These are phyloP conservation scores for Chromoteleia sp. DNA, from an alignment of 2,888 invertebrate genomes.

Conservation along the genomic window DNA sequence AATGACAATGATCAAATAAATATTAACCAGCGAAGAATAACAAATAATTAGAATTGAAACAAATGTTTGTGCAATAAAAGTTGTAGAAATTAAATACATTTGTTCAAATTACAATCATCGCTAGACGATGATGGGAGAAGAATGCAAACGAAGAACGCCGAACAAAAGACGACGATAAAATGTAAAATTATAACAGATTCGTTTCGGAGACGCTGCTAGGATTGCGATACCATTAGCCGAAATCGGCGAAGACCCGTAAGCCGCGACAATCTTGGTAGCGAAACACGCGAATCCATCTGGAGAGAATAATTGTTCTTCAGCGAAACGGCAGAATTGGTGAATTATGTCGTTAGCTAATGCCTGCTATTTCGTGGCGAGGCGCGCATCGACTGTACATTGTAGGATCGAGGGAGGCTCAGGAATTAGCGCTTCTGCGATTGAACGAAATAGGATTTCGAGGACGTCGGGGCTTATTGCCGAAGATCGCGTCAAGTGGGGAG, in stretches of 20 bases:
- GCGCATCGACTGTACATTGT: constrained; percentile 75
- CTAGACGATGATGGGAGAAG: too few relatives aligned
- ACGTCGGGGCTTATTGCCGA: constrained; percentile 56
- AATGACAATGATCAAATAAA: too few relatives aligned
- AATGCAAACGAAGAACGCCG: too few relatives aligned
- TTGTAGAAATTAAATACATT: too few relatives aligned
- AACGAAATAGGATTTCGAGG: constrained; percentile 52
- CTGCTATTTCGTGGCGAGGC: constrained; percentile 73
- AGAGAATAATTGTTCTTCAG: constrained; percentile 72
- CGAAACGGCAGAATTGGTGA: constrained; percentile 73
- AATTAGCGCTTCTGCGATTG: constrained; percentile 74
- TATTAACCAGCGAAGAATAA: too few relatives aligned
- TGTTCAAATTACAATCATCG: too few relatives aligned
- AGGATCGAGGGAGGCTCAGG: constrained; percentile 68
- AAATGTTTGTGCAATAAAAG: too few relatives aligned
- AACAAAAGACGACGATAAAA: too few relatives aligned
- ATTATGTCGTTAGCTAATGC: constrained; percentile 76
- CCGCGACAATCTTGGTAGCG: constrained; percentile 6
- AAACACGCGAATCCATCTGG: constrained; percentile 42
- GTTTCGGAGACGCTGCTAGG: not conserved
- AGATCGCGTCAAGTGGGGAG: constrained; percentile 54
- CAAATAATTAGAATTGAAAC: too few relatives aligned
- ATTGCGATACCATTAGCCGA: not conserved
- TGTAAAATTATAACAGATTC: too few relatives aligned
- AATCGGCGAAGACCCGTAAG: not conserved